These are phyloP conservation scores for Helostoma temminkii DNA, from an alignment of 2,797 vertebrate species.

Conservation along the genomic window DNA sequence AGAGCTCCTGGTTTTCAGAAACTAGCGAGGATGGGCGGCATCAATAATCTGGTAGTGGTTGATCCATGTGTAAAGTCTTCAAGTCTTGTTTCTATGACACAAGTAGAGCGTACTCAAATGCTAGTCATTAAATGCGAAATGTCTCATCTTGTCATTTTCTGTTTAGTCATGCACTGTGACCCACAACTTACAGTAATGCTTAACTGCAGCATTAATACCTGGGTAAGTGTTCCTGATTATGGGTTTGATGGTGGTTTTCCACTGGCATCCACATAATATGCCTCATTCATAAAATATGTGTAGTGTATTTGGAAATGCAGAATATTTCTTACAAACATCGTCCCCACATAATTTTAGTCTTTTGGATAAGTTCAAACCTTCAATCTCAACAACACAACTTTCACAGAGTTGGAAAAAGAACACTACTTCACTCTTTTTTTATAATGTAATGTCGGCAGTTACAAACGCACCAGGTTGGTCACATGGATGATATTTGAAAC, in stretches of 20 bases:
- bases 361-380: background rate
- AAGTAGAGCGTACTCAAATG: constrained; percentile 35
- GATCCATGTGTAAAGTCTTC: constrained; percentile 19
- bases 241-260: constrained; percentile 36
- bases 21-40: background rate
- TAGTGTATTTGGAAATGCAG: constrained; percentile 1
- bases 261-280: constrained; percentile 32
- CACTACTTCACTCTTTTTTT: background rate
- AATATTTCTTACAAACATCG: background rate
- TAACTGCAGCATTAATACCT: constrained; percentile 57
- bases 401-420: background rate
- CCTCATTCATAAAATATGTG: constrained; percentile 28
- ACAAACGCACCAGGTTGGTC: constrained; percentile 89
- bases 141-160: constrained; percentile 63
- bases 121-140: constrained; percentile 63
- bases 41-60: constrained; percentile 18
- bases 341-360: background rate
- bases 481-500: constrained; percentile 90
- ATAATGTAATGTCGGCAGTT: background rate
- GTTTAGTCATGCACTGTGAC: constrained; percentile 46
- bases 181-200: constrained; percentile 35
- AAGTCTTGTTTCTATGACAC: constrained; percentile 27
- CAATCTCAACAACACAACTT: background rate
- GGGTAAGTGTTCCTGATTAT: constrained; percentile 58
- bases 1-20: background rate